phyloP scores from a whole-genome alignment of 2,113 vertebrate genomes.

The Ia io region DNA sequence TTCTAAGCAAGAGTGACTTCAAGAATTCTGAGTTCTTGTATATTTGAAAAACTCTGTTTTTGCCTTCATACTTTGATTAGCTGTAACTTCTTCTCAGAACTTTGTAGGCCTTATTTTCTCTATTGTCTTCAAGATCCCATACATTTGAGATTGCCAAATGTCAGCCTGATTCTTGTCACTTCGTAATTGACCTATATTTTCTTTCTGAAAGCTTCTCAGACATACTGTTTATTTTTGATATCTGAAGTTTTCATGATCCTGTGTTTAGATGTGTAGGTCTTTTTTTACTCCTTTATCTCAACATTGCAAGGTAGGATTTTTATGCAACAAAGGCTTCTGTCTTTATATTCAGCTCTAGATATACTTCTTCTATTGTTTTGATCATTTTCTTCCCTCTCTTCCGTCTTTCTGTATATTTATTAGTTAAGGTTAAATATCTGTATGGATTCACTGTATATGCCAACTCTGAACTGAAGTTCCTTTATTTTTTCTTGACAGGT shows the following conservation, averaged over 20 bases:
- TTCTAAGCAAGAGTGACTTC: background rate
- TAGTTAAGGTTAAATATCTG: background rate
- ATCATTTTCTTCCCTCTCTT: background rate
- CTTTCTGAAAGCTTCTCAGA: slow-evolving; percentile 26
- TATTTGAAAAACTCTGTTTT: slow-evolving; percentile 5
- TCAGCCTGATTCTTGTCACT: background rate
- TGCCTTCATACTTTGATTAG: background rate
- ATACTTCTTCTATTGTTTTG: background rate
- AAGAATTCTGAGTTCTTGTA: background rate
- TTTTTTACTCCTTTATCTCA: background rate
- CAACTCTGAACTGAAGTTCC: background rate
- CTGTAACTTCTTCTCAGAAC: background rate
- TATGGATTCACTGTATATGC: background rate
- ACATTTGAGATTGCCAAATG: background rate
- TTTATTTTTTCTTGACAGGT: background rate
- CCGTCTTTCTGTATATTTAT: background rate
- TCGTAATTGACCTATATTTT: background rate
- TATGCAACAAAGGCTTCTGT: background rate
- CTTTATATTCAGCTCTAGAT: background rate
- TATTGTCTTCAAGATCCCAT: background rate
- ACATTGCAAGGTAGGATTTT: background rate
- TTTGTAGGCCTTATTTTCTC: background rate
- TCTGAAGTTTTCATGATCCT: background rate
- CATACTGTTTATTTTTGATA: background rate
- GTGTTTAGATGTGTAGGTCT: background rate